Base-by-base conservation (phyloP, 2,888 invertebrate genomes). In the Ceraclea dissimilis region DNA sequence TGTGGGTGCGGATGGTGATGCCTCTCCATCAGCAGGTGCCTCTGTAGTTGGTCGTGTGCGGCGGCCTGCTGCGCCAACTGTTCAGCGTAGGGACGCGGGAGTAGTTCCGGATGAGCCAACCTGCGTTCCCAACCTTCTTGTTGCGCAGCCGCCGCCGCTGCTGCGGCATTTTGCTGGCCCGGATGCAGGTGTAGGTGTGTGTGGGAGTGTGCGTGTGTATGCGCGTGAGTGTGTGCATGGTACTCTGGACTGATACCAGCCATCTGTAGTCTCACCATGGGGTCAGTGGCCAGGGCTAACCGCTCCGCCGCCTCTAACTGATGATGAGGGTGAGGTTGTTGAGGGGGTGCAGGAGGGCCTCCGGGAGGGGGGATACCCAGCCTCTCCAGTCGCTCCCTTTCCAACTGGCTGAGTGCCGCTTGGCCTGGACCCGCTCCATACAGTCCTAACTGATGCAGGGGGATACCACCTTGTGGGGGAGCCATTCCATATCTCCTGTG, bases 261-360 rank as follows among this genome's bases (percentile, higher is more conserved):
- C 92, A 94, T 92, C 80, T 93, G 93, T 70, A 94, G 76, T 65
- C 93, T 88, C 74, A 86, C 88, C 88, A 94, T 90, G 62, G 93
- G 93, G 76, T 94, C 93, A 63, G 90, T 88, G 60, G 93, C 90
- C 66, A 90, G 78, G 60, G 90, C 90, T 63, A 90, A 75, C 64
- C 91, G 78, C 73, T 92, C 91, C 65, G 89, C 85, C 65, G 82
- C 83, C 66, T 86, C 85, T 58, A 86, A 73, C 70, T 85, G 85
- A 66, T 81, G 82, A 63, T 80, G 79, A 56, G 80, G 80, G 60
- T 80, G 80, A 31, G 76, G 72, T 59, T 76, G 79, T 56, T 79
- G 79, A 59, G 75, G 75, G 48, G 77, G 76, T 59, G 72, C 75
- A 59, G 71, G 75, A 50, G 79, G 80, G 52, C 77, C 78, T 52